phyloP scores from a whole-genome alignment of 1,140 invertebrate genomes.

The Hydropsyche tenuis region DNA sequence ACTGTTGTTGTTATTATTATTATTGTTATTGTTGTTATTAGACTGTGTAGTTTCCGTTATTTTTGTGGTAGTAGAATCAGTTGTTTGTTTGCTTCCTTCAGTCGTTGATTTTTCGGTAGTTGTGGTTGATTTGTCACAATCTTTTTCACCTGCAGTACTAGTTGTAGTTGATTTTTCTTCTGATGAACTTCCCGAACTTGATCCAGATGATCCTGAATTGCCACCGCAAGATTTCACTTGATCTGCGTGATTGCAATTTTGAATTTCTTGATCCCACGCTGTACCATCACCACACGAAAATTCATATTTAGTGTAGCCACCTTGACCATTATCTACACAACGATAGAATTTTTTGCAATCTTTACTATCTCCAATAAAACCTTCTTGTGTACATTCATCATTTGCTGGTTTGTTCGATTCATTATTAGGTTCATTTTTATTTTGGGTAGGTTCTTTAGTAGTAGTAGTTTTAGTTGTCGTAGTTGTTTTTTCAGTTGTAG shows the following conservation, averaged over 20 bases:
- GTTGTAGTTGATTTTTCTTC: not conserved
- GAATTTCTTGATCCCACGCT: conserved; percentile 62
- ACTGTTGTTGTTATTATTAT: not conserved
- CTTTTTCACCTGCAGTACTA: not conserved
- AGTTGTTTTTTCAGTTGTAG: conserved; percentile 22
- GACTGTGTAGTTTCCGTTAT: conserved; percentile 30
- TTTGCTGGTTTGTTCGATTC: conserved; percentile 16
- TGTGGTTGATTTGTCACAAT: not conserved
- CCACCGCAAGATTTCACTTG: conserved; percentile 52
- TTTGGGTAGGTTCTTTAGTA: conserved; percentile 11
- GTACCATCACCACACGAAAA: conserved; percentile 64
- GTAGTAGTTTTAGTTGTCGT: conserved; percentile 18
- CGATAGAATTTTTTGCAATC: conserved; percentile 69
- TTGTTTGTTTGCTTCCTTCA: conserved; percentile 42
- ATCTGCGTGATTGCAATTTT: conserved; percentile 62
- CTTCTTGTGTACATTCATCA: conserved; percentile 56
- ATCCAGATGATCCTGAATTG: conserved; percentile 23
- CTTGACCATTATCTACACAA: conserved; percentile 67
- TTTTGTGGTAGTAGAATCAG: conserved; percentile 37
- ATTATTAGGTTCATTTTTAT: conserved; percentile 22
- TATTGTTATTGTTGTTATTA: conserved; percentile 33
- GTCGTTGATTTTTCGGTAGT: conserved; percentile 20
- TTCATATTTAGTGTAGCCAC: conserved; percentile 58
- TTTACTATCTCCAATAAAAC: conserved; percentile 67
- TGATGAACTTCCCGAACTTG: too few species aligned